Conservation (phyloP, 2,888 invertebrate species). For the Athrips mouffetella region DNA sequence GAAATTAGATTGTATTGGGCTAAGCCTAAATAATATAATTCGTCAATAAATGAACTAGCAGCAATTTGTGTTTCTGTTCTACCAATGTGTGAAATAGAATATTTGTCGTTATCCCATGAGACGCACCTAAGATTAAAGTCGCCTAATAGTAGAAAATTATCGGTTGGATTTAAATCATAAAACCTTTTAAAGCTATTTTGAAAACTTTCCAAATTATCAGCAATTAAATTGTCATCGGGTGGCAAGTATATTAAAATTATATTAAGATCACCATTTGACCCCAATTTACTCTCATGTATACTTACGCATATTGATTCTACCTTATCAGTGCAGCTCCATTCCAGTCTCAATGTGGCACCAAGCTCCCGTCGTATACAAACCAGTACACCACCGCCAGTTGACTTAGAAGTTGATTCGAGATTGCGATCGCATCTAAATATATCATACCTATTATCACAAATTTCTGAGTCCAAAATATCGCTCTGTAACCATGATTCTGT, state of each 20-base stretch:
- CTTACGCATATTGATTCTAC: slow-evolving; percentile 12
- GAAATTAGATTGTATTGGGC: background rate
- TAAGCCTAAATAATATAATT: background rate
- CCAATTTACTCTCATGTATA: background rate
- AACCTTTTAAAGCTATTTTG: background rate
- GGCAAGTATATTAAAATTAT: slow-evolving; percentile 3
- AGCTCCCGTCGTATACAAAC: slow-evolving; percentile 2
- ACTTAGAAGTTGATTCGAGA: background rate
- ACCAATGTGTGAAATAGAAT: background rate
- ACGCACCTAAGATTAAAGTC: background rate
- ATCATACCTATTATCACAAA: slow-evolving; percentile 9
- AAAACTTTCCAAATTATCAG: background rate
- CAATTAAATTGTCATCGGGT: background rate
- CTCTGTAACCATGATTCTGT: slow-evolving; percentile 13
- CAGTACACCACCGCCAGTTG: slow-evolving; percentile 11
- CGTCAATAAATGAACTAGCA: background rate
- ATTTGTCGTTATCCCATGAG: background rate
- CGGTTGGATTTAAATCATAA: background rate
- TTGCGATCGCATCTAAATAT: slow-evolving; percentile 7
- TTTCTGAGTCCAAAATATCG: slow-evolving; percentile 7
- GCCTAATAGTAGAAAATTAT: background rate
- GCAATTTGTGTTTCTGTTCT: background rate
- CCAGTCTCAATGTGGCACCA: background rate
- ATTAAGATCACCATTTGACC: background rate
- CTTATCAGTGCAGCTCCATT: no score